These are phyloP conservation scores for Pseudocheirus occidentalis DNA, from an alignment of 2,797 vertebrate species.

Conservation along the genomic window DNA sequence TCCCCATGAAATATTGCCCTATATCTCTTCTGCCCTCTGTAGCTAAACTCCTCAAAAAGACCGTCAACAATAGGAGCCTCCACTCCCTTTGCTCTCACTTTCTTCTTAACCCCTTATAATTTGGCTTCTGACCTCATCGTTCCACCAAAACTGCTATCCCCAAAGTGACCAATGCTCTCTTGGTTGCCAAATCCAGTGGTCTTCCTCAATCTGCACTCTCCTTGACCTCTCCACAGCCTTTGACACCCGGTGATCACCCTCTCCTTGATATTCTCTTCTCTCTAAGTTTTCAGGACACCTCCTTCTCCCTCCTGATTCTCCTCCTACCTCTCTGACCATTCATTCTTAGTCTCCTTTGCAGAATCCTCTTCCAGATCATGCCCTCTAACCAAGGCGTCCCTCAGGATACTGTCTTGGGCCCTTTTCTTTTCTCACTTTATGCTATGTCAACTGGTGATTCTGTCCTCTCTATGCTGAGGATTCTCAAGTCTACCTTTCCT, in stretches of 20 bases:
- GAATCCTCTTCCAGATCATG: background rate
- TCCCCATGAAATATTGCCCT: background rate
- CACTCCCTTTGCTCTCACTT: background rate
- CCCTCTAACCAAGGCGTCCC: background rate
- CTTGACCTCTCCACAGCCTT: background rate
- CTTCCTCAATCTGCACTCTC: background rate
- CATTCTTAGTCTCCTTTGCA: background rate
- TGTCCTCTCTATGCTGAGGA: too few species aligned
- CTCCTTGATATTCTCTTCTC: background rate
- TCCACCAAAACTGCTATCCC: background rate
- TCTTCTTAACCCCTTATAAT: background rate
- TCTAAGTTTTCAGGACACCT: background rate
- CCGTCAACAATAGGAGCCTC: background rate
- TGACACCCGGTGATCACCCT: too few species aligned
- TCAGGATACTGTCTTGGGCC: background rate
- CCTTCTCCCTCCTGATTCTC: background rate
- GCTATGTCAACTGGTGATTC: background rate
- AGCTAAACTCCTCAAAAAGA: background rate
- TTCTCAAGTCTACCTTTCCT: too few species aligned
- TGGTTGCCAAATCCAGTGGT: background rate
- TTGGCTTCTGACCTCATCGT: background rate
- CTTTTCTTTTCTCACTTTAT: background rate
- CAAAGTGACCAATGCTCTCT: background rate
- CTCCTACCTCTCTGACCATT: background rate
- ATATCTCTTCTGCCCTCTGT: background rate